Base-by-base conservation (phyloP, 2,888 invertebrate species). In the Invenusta paracnida region DNA sequence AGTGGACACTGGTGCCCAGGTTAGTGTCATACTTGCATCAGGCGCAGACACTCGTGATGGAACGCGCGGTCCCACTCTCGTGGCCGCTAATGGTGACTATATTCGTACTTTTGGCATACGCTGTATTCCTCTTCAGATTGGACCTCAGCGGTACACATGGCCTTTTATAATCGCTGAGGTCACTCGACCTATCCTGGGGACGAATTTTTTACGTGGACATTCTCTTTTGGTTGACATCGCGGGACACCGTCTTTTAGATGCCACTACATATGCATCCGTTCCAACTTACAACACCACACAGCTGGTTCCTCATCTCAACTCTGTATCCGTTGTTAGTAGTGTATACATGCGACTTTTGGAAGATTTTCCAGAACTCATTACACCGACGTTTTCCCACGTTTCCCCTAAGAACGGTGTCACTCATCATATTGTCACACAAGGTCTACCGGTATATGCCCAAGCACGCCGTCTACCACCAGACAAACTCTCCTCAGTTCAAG, bases 391-490 rank as follows among this genome's bases (percentile, higher is more conserved):
- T 29, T 84, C 81, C 67, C 87, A 87, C 29, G n/a, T 87, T 17
- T 83, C 83, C n/a, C 31, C 48, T 30, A 66, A 30, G 83, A 29
- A 87, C 84, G 82, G 82, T 29, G 85, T 86, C 27, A 11, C 81
- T 13, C 91, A 90, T 85, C 88, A 88, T 87, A 89, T 90, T 79
- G 82, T 87, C 48, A 89, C 89, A 5, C 88, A 87, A 0, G 90
- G 90, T 17, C n/a, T n/a, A n/a, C n/a, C n/a, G n/a, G n/a, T n/a
- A n/a, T n/a, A n/a, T n/a, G n/a, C n/a, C n/a, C 87, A 87, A 81
- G 88, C 90, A 0, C 88, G 91, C 13, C 89, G 90, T 0, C 87
- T 92, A 0, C 88, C 89, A 0, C 90, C 90, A 0, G 90, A 90
- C 17, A 88, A 88, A 84, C 87, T 89, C 0, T 25, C 87, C 30